Evolutionary conservation across 2,797 vertebrate genomes (phyloP).

Genomic region (Melanotaenia trifasciata): DNA sequence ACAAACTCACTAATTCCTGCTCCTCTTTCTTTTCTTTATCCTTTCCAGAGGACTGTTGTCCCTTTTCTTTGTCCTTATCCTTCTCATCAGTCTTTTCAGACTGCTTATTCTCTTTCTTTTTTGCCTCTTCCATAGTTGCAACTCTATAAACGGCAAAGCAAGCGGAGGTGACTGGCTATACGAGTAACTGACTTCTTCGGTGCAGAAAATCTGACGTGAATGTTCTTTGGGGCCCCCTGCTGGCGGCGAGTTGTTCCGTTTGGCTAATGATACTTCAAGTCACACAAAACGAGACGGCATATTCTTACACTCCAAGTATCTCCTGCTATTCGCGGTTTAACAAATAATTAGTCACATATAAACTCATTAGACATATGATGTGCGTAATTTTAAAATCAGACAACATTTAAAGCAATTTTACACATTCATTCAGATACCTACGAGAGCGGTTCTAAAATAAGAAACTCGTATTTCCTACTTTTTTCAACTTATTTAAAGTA

Average conservation of each 20-base stretch:
- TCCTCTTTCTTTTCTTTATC: constrained; percentile 88
- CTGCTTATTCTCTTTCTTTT: constrained; percentile 84
- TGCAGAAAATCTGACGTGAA: fast-evolving
- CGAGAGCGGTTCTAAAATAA: fast-evolving
- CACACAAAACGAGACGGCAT: neutral
- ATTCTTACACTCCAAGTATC: neutral
- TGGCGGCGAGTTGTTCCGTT: neutral
- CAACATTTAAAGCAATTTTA: neutral
- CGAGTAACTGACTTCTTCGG: constrained; percentile 39
- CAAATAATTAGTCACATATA: too few species aligned
- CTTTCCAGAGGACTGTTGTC: constrained; percentile 78
- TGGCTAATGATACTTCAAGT: constrained; percentile 2
- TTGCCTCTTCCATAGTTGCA: constrained; percentile 83
- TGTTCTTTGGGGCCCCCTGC: constrained; percentile 38
- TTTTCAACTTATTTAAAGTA: constrained; percentile 17
- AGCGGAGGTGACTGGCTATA: constrained; percentile 33
- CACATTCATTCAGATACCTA: neutral
- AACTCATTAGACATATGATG: neutral
- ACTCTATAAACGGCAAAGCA: constrained; percentile 38
- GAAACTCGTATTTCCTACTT: neutral
- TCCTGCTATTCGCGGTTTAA: neutral
- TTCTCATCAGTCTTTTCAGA: constrained; percentile 83
- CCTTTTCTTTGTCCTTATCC: constrained; percentile 84
- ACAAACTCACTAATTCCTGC: constrained; percentile 81
- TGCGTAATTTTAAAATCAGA: neutral